Evolutionary conservation across 1,140 invertebrate genomes (phyloP).

Genomic region (Aphaenogaster rudis): DNA sequence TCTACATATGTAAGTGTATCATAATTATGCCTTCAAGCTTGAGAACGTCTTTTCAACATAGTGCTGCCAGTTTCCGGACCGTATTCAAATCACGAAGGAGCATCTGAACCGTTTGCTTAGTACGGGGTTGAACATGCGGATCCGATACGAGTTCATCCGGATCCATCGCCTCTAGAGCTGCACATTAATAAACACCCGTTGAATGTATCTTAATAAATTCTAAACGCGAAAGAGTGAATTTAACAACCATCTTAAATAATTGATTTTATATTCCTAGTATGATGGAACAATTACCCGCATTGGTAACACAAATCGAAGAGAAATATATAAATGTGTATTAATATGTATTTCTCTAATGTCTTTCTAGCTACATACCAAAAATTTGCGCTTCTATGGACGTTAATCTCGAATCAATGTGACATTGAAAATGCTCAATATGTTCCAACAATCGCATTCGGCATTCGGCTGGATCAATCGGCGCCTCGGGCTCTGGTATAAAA

Average conservation of each 20-base stretch:
- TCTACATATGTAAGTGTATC: constrained; percentile 1
- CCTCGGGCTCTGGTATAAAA: constrained; percentile 91
- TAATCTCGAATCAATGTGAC: constrained; percentile 91
- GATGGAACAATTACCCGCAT: not conserved
- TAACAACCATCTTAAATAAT: not conserved
- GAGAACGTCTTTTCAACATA: constrained; percentile 78
- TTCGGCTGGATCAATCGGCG: constrained; percentile 92
- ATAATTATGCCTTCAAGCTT: not conserved
- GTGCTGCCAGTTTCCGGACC: constrained; percentile 86
- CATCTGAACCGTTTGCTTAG: constrained; percentile 88
- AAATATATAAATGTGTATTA: not conserved
- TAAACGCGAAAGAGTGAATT: not conserved
- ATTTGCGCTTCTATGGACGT: constrained; percentile 93
- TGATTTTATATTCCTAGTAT: not conserved
- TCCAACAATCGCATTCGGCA: constrained; percentile 93
- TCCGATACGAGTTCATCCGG: constrained; percentile 78
- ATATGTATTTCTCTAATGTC: not conserved
- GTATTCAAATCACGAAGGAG: constrained; percentile 87
- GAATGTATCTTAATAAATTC: not conserved
- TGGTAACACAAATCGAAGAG: not conserved
- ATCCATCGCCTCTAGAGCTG: constrained; percentile 86
- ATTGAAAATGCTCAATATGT: constrained; percentile 92
- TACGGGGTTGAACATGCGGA: constrained; percentile 83
- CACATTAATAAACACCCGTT: constrained; percentile 53
- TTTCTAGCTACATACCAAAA: constrained; percentile 87